Evolutionary conservation across 2,888 invertebrate genomes (phyloP).

Genomic region (Adineta ricciae): DNA sequence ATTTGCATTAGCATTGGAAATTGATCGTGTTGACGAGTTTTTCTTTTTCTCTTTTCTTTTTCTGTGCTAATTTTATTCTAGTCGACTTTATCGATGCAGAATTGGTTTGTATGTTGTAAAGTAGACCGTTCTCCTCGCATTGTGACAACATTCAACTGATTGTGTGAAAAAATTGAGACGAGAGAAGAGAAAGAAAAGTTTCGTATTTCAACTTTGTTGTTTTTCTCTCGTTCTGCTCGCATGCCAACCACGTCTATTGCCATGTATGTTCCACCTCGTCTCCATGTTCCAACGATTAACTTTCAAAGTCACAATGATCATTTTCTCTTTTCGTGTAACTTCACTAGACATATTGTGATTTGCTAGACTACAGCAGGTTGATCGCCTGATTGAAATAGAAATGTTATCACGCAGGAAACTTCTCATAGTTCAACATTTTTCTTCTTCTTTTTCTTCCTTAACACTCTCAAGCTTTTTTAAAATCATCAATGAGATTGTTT

Average conservation of each 20-base stretch:
- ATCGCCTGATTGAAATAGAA: neutral
- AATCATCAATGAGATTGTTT: neutral
- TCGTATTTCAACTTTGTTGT: neutral
- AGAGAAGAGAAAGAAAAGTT: neutral
- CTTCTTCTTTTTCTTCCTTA: neutral
- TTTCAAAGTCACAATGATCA: neutral
- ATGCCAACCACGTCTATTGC: neutral
- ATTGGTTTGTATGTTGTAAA: neutral
- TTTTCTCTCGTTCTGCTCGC: constrained; percentile 11
- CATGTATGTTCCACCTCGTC: neutral
- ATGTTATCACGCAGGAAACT: neutral
- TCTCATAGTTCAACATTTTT: neutral
- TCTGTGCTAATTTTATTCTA: neutral
- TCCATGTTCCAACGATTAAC: neutral
- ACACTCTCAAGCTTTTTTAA: neutral
- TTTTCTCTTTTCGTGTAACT: neutral
- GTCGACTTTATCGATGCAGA: neutral
- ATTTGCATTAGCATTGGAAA: neutral
- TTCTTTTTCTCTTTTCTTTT: neutral
- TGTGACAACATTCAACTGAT: neutral
- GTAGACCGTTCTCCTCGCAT: neutral
- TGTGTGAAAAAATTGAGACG: neutral
- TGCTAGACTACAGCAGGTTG: no score
- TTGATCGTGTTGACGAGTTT: neutral
- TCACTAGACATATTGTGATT: no score